phyloP scores from a whole-genome alignment of 2,888 invertebrate genomes.

The Glaucopsyche alexis region DNA sequence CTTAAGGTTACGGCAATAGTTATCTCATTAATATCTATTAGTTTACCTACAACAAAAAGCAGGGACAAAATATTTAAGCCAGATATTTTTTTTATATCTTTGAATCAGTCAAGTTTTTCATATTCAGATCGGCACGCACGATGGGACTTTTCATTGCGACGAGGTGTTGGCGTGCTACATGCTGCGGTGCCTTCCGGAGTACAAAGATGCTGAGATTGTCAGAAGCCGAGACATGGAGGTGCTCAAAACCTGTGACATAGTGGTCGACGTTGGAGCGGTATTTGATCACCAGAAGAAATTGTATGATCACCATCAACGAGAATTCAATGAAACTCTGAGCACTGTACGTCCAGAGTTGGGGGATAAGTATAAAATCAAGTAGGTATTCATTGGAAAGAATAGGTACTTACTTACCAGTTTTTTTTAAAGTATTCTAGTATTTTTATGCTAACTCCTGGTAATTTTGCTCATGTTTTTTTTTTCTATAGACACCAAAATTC shows the following conservation, averaged over 20 bases:
- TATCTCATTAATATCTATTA: too few species aligned
- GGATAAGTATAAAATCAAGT: constrained; percentile 81
- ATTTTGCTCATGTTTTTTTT: too few species aligned
- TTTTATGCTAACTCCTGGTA: too few species aligned
- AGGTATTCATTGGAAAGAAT: constrained; percentile 41
- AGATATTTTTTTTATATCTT: too few species aligned
- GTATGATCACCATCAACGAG: constrained; percentile 97
- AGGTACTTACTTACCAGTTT: background rate
- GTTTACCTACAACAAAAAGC: too few species aligned
- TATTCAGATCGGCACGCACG: constrained; percentile 84
- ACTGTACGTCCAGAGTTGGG: constrained; percentile 81
- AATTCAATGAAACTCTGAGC: constrained; percentile 84
- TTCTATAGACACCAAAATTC: too few species aligned
- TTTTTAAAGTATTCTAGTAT: too few species aligned
- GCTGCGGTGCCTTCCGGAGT: constrained; percentile 89
- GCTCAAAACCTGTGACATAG: constrained; percentile 92
- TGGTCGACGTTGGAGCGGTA: constrained; percentile 95
- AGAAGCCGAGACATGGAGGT: constrained; percentile 81
- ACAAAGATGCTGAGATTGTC: constrained; percentile 89
- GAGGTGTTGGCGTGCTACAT: constrained; percentile 97
- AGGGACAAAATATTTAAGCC: too few species aligned
- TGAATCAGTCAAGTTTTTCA: background rate
- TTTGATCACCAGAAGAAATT: constrained; percentile 87
- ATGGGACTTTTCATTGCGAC: constrained; percentile 95
- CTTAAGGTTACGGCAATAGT: too few species aligned